Percentiles rank a stretch among this genome's conserved stretches.
Evolutionary conservation across 1,140 invertebrate species (phyloP).

Genomic region (Eupristina koningsbergeri): DNA sequence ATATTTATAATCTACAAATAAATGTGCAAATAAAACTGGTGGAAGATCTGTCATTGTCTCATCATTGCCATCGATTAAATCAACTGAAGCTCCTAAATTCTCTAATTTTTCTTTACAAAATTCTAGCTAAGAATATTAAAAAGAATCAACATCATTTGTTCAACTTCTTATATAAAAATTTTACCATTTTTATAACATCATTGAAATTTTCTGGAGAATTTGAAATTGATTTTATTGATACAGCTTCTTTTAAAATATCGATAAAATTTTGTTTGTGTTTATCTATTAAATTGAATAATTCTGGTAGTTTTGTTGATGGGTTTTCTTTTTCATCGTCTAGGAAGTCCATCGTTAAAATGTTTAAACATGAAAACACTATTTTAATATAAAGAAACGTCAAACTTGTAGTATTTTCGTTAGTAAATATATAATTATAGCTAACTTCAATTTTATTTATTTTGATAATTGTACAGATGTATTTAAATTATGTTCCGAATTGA

Average conservation of each 20-base stretch:
- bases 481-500: neutral
- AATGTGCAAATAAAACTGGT: constrained; percentile 53
- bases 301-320: constrained; percentile 50
- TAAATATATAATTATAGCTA: neutral
- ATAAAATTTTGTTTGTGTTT: constrained; percentile 44
- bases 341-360: constrained; percentile 16
- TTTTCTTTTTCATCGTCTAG: constrained; percentile 26
- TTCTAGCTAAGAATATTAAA: constrained; percentile 43
- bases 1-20: constrained; percentile 45
- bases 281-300: constrained; percentile 51
- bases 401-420: neutral
- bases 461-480: neutral
- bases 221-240: constrained; percentile 52
- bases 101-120: constrained; percentile 50
- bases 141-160: neutral
- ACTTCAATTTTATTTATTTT: neutral
- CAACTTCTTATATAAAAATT: neutral
- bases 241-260: constrained; percentile 49
- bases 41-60: constrained; percentile 32
- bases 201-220: constrained; percentile 35
- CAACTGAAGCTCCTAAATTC: constrained; percentile 42
- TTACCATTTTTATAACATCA: constrained; percentile 55
- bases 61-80: constrained; percentile 48
- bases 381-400: neutral
- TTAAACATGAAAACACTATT: neutral